Percentiles rank a stretch among this genome's conserved stretches.
phyloP scores from a whole-genome alignment of 1,140 invertebrate genomes.

The Atopsyche davidsoni region DNA sequence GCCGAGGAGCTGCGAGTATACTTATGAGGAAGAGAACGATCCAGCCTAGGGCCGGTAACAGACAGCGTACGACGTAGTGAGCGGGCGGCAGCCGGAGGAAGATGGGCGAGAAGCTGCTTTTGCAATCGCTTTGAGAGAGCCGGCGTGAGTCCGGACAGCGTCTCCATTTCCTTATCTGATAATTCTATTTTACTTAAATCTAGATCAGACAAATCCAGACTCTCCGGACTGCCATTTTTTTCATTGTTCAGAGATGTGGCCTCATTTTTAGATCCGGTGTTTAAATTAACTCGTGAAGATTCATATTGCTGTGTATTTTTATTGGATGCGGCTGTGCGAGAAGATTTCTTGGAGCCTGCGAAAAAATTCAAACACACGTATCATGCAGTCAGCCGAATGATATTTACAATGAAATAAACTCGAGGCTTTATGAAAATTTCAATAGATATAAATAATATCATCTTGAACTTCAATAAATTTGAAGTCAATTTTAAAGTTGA shows the following conservation, averaged over 20 bases:
- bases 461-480: too few species aligned
- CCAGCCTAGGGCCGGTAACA: slow-evolving; percentile 36
- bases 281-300: slow-evolving; percentile 36
- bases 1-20: slow-evolving; percentile 24
- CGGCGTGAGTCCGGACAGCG: slow-evolving; percentile 58
- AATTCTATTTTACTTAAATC: slow-evolving; percentile 58
- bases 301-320: slow-evolving; percentile 29
- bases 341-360: slow-evolving; percentile 35
- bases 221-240: slow-evolving; percentile 32
- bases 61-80: slow-evolving; percentile 56
- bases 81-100: slow-evolving; percentile 55
- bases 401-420: slow-evolving; percentile 28
- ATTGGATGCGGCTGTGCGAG: slow-evolving; percentile 20
- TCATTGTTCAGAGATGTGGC: slow-evolving; percentile 24
- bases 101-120: slow-evolving; percentile 55
- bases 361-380: slow-evolving; percentile 48
- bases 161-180: slow-evolving; percentile 58
- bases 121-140: slow-evolving; percentile 57
- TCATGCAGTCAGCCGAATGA: slow-evolving; percentile 46
- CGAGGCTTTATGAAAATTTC: neutral
- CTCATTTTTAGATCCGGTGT: slow-evolving; percentile 33
- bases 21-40: slow-evolving; percentile 18
- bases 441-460: too few species aligned
- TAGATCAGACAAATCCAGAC: slow-evolving; percentile 56
- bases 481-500: too few species aligned